phyloP scores from a whole-genome alignment of 92 coral and sea anemone genomes.

The Phenganax subtilis region DNA sequence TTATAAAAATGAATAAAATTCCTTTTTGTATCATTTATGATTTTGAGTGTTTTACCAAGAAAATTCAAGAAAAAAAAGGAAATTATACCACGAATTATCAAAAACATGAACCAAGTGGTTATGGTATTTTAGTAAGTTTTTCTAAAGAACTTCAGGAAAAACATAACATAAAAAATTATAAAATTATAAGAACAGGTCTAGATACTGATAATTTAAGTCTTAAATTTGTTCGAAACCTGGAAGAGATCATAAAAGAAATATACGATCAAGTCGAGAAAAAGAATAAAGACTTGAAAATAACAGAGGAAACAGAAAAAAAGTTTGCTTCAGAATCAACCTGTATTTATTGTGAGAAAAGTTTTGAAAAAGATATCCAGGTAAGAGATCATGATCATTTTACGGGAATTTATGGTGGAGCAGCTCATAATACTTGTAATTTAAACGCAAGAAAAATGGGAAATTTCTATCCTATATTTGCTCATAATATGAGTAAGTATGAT shows the following conservation, averaged over 20 bases:
- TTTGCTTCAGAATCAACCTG: neutral
- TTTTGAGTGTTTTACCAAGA: constrained; percentile 25
- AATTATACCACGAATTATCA: neutral
- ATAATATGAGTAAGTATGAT: constrained; percentile 40
- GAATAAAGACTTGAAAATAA: neutral
- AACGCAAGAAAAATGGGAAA: constrained; percentile 12
- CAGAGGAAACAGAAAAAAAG: constrained; percentile 22
- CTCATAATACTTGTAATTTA: constrained; percentile 43
- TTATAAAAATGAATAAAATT: constrained; percentile 41
- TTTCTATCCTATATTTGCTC: constrained; percentile 44
- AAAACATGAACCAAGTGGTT: neutral
- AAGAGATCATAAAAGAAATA: too few species aligned
- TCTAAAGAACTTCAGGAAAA: too few species aligned
- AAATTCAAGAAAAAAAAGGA: constrained; percentile 20
- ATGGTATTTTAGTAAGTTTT: too few species aligned
- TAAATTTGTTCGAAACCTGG: too few species aligned
- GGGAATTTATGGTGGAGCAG: constrained; percentile 33
- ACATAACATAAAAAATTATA: too few species aligned
- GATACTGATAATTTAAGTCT: too few species aligned
- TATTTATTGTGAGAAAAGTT: neutral
- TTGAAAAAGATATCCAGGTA: neutral
- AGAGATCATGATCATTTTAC: constrained; percentile 18
- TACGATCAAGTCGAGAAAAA: too few species aligned
- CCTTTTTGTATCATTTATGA: neutral
- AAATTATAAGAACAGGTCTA: too few species aligned